These are phyloP conservation scores for Physella acuta DNA, from an alignment of 1,140 invertebrate species.

Conservation along the genomic window DNA sequence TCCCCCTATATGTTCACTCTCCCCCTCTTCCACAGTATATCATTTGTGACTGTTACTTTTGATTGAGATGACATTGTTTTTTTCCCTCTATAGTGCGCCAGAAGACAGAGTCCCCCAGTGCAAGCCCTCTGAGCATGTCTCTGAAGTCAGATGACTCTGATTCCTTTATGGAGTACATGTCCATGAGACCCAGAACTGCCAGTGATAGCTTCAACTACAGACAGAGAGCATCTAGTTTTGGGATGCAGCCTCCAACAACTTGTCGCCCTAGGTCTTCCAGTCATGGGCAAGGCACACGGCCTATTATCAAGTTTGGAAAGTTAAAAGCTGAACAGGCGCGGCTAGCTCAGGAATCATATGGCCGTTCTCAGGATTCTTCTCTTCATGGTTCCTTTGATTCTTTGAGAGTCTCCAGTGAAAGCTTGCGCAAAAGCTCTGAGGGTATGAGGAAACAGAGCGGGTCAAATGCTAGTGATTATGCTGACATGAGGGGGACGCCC, in stretches of 20 bases:
- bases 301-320: slow-evolving; percentile 27
- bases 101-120: slow-evolving; percentile 26
- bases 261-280: slow-evolving; percentile 54
- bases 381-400: slow-evolving; percentile 40
- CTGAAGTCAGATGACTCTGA: slow-evolving; percentile 50
- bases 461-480: slow-evolving; percentile 12
- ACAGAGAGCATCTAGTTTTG: slow-evolving; percentile 51
- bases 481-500: slow-evolving; percentile 33
- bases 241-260: slow-evolving; percentile 31
- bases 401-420: slow-evolving; percentile 44
- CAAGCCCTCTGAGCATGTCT: slow-evolving; percentile 43
- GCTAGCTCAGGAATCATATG: slow-evolving; percentile 36
- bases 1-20: too few relatives aligned
- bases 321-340: slow-evolving; percentile 39
- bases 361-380: slow-evolving; percentile 44
- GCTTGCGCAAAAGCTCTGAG: slow-evolving; percentile 37
- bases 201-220: slow-evolving; percentile 54
- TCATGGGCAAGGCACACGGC: slow-evolving; percentile 47
- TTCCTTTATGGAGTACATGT: slow-evolving; percentile 53
- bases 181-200: slow-evolving; percentile 50
- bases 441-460: slow-evolving; percentile 33
- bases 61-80: too few relatives aligned
- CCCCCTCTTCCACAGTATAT: too few relatives aligned
- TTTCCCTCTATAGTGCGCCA: too few relatives aligned
- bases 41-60: too few relatives aligned